Evolutionary conservation across 1,140 invertebrate genomes (phyloP), one percentile per base, ranked within the genome.

Genomic region (Temnothorax nylanderi): DNA sequence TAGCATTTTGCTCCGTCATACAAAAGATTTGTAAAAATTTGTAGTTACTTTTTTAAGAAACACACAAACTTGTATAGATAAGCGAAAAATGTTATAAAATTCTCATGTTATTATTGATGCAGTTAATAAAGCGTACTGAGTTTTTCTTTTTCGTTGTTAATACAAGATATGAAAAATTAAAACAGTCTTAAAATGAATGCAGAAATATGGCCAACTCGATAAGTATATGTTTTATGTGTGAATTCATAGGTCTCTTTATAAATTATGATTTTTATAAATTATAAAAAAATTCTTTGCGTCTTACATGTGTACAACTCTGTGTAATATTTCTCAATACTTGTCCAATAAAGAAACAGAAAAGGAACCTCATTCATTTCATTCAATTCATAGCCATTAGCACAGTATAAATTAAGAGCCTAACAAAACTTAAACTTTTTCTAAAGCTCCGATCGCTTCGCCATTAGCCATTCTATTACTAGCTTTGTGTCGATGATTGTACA

Each of bases 401-500:
- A 69, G 67, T 88, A 88, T 87, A 91, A 93, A 92, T 92, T 91
- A 87, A 91, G 71, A 87, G 60, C 67, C 92, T 93, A 93, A 64
- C 75, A 71, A 74, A 90, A 90, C 87, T 87, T 92, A 90, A 91
- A 89, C 88, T 91, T 80, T 87, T 62, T 91, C 89, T 92, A 92
- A 51, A 80, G 71, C 64, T 37, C 94, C 92, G 64, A 94, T 95
- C 58, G 94, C 91, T 87, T 95, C 95, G 74, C 95, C 95, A 84
- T 95, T 95, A 74, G 94, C 89, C 89, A 95, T 94, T 94, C 94
- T 95, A 81, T 75, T 67, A 88, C 94, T 93, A 89, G 94, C 94
- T 80, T 93, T 94, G 80, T 94, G 92, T 76, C 94, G 92, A 72
- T 95, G 94, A 90, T 95, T 96, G 93, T 97, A 97, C 80, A 97